Conservation (phyloP, 1,140 invertebrate species). For the Pogonomyrmex californicus region DNA sequence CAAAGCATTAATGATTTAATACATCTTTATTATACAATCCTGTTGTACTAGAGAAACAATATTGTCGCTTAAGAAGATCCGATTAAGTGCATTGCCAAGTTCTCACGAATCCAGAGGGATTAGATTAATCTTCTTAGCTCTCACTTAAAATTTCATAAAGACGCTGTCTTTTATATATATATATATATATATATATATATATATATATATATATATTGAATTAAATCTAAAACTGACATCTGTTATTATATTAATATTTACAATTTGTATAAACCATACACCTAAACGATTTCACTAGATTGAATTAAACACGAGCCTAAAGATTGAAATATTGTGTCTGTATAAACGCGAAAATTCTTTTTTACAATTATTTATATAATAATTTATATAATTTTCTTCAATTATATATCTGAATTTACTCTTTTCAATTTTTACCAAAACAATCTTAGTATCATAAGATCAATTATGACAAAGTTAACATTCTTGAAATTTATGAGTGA, state of each 20-base stretch:
- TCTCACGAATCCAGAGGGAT: conserved; percentile 3
- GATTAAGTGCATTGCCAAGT: conserved; percentile 28
- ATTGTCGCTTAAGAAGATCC: conserved; percentile 37
- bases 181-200: too few species aligned
- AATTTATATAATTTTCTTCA: not conserved
- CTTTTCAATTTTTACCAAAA: not conserved
- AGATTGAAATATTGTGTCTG: not conserved
- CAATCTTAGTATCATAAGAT: not conserved
- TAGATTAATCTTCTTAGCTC: conserved; percentile 36
- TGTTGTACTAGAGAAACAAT: not conserved
- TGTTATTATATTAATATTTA: not conserved
- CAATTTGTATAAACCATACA: not conserved
- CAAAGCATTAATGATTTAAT: conserved; percentile 63
- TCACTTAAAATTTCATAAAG: not conserved
- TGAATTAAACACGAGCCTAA: not conserved
- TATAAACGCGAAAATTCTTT: not conserved
- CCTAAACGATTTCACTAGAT: not conserved
- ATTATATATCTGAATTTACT: not conserved
- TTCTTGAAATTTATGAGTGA: not conserved
- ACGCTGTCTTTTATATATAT: too few species aligned
- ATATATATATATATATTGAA: not conserved
- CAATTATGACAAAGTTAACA: not conserved
- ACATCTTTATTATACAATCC: conserved; percentile 25
- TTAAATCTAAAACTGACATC: too few species aligned
- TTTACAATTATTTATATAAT: not conserved